Evolutionary conservation across 2,888 invertebrate genomes (phyloP), one percentile per base, ranked within the genome.

Genomic region (Drosophila paranaensis): DNA sequence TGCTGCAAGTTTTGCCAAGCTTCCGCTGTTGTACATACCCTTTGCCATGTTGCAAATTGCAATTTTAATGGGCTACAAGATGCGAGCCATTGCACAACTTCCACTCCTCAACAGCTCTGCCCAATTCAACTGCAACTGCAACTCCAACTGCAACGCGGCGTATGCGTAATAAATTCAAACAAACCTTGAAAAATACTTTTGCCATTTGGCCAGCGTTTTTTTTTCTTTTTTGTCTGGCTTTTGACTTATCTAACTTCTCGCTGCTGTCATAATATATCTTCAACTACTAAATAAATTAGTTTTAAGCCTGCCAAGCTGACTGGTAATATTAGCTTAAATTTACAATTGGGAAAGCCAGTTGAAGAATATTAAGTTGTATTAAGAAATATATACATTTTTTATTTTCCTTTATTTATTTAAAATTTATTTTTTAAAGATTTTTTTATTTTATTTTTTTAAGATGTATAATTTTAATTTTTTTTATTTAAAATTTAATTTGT

Each of bases 41-140:
- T 61, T 35, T 61, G 55, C 62, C 48, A 39, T 54, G 39, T 60
- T 71, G 67, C 65, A 60, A 77, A 72, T 77, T 77, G 77, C 73
- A 69, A 73, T 77, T 77, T 77, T 77, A 77, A 77, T 77, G 69
- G 72, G 63, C 76, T 62, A 62, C 76, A 71, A 62, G 67, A 53
- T 69, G 60, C 54, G 55, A 54, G 56, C 48, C 70, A 53, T 51
- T 60, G 60, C 57, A 25, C 51, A 69, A 77, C 65, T 67, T 58
- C 27, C 66, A 6, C 33, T 16, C 2, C 40, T 25, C 25, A 25
- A 6, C 14, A 11, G 6, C 51, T 68, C 39, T 55, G 25, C 51
- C 16, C 39, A n/a, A 20, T 42, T 39, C 6, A 20, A 42, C 6
- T 58, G 53, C 76, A 53, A 75, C 75, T 43, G 33, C 9, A 27